A percentile compares a stretch with the other conserved stretches of the same genome.
These are phyloP conservation scores for Pantherophis alleghaniensis DNA, from an alignment of 2,797 vertebrate species.

Conservation along the genomic window DNA sequence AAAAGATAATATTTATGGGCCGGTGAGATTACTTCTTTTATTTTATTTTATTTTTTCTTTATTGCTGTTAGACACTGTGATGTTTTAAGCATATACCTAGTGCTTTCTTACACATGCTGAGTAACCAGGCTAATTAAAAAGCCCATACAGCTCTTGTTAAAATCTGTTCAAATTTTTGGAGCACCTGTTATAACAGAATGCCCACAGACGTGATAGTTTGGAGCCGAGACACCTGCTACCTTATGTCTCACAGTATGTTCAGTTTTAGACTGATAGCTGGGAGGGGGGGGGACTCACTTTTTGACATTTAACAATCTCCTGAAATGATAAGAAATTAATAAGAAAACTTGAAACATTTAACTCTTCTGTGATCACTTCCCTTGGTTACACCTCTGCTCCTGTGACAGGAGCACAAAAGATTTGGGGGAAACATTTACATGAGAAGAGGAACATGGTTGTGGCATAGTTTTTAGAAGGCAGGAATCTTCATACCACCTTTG, in stretches of 20 bases:
- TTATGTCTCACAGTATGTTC: conserved; percentile 83
- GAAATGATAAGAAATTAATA: conserved; percentile 75
- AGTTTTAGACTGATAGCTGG: conserved; percentile 75
- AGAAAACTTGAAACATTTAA: conserved; percentile 72
- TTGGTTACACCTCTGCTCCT: conserved; percentile 61
- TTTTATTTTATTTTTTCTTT: neutral
- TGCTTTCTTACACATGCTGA: conserved; percentile 78
- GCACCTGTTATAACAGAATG: conserved; percentile 85
- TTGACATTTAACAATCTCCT: conserved; percentile 79
- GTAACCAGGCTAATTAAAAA: conserved; percentile 83
- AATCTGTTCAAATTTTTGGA: conserved; percentile 82
- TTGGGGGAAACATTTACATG: conserved; percentile 4
- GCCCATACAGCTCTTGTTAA: conserved; percentile 78
- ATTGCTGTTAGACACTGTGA: conserved; percentile 69
- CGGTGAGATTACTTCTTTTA: conserved; percentile 55
- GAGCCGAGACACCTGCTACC: conserved; percentile 83
- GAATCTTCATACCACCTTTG: neutral
- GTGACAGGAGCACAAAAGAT: conserved; percentile 21
- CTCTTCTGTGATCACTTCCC: conserved; percentile 63
- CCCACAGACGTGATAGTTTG: conserved; percentile 81
- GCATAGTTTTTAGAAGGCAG: neutral
- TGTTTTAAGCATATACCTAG: conserved; percentile 79
- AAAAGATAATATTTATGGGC: conserved; percentile 60
- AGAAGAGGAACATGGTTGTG: neutral
- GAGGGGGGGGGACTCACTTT: conserved; percentile 75